These are phyloP conservation scores for Cybosia mesomella DNA, from an alignment of 2,888 invertebrate species.

Conservation along the genomic window DNA sequence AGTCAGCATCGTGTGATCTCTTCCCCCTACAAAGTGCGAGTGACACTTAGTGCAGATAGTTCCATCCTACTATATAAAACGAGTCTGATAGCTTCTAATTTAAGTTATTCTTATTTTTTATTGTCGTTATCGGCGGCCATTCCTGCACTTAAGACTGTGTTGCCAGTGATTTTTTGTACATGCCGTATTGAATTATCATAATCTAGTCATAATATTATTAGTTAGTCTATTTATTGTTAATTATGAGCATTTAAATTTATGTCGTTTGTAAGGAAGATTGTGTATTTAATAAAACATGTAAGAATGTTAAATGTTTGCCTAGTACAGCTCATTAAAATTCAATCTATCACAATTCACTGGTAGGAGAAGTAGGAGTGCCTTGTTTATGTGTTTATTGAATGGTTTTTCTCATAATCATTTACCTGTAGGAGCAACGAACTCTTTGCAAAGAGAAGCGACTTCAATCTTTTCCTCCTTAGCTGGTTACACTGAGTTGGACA, in stretches of 20 bases:
- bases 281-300: background rate
- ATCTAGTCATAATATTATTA: background rate
- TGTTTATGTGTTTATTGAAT: background rate
- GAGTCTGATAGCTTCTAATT: background rate
- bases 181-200: background rate
- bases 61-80: background rate
- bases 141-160: background rate
- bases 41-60: background rate
- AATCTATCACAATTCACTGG: background rate
- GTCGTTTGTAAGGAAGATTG: background rate
- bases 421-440: background rate
- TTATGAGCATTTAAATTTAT: background rate
- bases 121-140: background rate
- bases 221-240: background rate
- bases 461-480: background rate
- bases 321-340: background rate
- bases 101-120: background rate
- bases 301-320: background rate
- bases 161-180: background rate
- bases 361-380: background rate
- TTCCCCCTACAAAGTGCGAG: background rate
- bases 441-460: background rate
- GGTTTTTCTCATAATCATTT: background rate
- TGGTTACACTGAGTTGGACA: background rate
- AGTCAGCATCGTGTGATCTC: conserved; percentile 1